Evolutionary conservation across 2,888 invertebrate species (phyloP), one percentile per base, ranked within the genome.

Genomic region (Crossocerus cetratus): DNA sequence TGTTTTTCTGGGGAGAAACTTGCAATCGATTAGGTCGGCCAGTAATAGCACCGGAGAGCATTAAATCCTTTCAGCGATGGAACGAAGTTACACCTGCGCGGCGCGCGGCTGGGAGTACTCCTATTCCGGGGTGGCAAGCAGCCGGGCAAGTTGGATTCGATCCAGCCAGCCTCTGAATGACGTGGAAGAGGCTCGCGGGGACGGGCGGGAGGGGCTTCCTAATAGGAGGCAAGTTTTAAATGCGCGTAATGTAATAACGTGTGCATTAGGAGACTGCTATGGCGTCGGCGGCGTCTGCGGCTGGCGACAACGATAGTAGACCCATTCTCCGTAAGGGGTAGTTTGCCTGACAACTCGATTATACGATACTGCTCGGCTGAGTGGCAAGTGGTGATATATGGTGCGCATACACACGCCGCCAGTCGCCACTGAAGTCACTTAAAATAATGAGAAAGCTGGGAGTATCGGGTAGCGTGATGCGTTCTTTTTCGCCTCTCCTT

Each of bases 311-410:
- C 81, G 78, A 77, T 83, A 80, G 79, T 80, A 76, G 78, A 82
- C 77, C 83, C 81, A 81, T 83, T 83, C 83, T 73, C 81, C 77
- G 82, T 83, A 84, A 86, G 85, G 83, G 86, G 86, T 86, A 86
- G 86, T 86, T 86, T 86, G 86, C 84, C 82, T 86, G 86, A 86
- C 86, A 86, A 86, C 86, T 86, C 86, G 86, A 86, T 86, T 86
- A 86, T 80, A 83, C 83, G 83, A 83, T 84, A 84, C 80, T 83
- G 74, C 75, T 66, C 66, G 82, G 76, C 83, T 83, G 87, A 86
- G 86, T 86, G 86, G 85, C 86, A 85, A 86, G 84, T 86, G 82
- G 78, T 83, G 85, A 85, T 82, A 80, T 83, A 85, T 81, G 82
- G 82, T 74, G 76, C 76, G 82, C 80, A 77, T 82, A 78, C 78